Evolutionary conservation across 2,113 vertebrate species (phyloP).

Genomic region (Stegostoma tigrinum): DNA sequence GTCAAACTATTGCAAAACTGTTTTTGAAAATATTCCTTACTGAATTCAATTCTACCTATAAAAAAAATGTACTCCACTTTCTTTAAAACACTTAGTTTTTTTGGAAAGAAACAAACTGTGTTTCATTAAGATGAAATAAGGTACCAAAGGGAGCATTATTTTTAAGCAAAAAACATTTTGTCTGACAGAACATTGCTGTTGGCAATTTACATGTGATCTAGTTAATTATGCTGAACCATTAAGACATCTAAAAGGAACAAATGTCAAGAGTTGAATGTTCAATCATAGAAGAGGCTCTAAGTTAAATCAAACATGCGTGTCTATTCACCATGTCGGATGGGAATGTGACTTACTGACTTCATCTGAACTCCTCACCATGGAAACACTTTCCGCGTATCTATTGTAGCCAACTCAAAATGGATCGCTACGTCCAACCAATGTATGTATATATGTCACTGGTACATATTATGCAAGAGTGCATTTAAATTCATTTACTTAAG

Average conservation of each 20-base stretch:
- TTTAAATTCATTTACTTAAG: neutral
- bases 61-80: neutral
- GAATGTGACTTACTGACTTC: neutral
- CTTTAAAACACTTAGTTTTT: neutral
- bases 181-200: neutral
- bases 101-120: no score
- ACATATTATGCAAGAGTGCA: neutral
- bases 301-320: neutral
- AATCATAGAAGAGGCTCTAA: neutral
- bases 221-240: neutral
- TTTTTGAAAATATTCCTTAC: neutral
- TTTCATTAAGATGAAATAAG: neutral
- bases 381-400: neutral
- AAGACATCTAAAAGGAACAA: neutral
- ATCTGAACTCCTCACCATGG: neutral
- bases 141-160: neutral
- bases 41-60: neutral
- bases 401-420: neutral
- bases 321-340: neutral
- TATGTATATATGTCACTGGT: neutral
- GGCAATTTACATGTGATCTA: neutral
- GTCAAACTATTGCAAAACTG: neutral
- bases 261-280: neutral
- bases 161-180: neutral
- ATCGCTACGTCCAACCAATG: neutral